These are phyloP conservation scores for Scomber colias DNA, from an alignment of 2,113 vertebrate species.

Conservation along the genomic window DNA sequence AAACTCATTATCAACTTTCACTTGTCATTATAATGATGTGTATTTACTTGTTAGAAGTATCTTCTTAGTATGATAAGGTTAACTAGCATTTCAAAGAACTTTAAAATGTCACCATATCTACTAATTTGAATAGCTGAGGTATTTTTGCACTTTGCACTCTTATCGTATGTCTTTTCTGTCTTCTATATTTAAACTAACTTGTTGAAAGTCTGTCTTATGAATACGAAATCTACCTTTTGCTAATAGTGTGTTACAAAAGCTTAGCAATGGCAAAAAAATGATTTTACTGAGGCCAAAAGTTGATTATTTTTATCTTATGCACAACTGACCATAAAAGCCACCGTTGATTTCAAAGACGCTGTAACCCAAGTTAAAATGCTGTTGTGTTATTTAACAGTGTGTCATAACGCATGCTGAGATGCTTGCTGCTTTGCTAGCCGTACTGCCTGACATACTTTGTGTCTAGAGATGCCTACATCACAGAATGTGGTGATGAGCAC, in stretches of 20 bases:
- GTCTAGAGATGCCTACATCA: conserved; percentile 2
- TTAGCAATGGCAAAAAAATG: not conserved
- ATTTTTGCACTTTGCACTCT: too few relatives aligned
- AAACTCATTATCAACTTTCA: too few relatives aligned
- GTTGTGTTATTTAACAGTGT: conserved; percentile 13
- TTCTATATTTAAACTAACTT: not conserved
- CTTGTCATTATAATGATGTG: too few relatives aligned
- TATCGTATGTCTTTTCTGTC: too few relatives aligned
- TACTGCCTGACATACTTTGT: not conserved
- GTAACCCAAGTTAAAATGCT: not conserved
- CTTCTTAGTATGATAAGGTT: too few relatives aligned
- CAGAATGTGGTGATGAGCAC: conserved; percentile 1
- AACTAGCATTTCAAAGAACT: too few relatives aligned
- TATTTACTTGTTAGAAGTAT: too few relatives aligned
- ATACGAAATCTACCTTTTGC: not conserved
- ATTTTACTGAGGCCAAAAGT: not conserved
- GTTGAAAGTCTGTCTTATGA: not conserved
- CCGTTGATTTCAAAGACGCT: conserved; percentile 18
- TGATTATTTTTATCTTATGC: not conserved
- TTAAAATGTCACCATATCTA: too few relatives aligned
- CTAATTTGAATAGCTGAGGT: too few relatives aligned
- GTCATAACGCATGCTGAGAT: conserved; percentile 13
- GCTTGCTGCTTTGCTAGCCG: not conserved
- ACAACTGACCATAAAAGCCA: conserved; percentile 15
- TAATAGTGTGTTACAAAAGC: not conserved